Conservation (phyloP, 2,113 vertebrate genomes). For the Progne subis region DNA sequence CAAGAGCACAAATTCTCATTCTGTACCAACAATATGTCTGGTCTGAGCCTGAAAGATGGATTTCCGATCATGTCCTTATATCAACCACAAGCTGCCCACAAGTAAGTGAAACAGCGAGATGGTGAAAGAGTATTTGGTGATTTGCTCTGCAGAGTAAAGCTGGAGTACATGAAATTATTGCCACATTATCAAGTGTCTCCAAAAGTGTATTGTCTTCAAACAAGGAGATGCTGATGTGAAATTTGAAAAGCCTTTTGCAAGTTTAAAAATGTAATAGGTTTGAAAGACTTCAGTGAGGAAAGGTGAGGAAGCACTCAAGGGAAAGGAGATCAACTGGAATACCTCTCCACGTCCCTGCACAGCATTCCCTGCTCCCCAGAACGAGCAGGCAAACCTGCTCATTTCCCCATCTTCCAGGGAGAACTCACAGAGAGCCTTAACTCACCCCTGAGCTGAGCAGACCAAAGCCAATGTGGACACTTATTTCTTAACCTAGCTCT, state of each 20-base stretch:
- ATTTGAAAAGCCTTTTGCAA: background rate
- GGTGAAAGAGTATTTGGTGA: background rate
- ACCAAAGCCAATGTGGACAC: fast-evolving
- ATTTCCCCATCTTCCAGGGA: background rate
- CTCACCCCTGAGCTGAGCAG: background rate
- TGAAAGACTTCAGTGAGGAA: background rate
- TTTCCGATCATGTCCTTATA: background rate
- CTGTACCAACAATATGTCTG: background rate
- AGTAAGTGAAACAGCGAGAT: background rate
- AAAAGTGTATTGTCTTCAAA: background rate
- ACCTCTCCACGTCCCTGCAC: background rate
- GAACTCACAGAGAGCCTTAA: background rate
- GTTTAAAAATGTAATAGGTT: background rate
- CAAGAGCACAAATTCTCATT: background rate
- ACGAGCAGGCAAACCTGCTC: background rate
- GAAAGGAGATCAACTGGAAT: background rate
- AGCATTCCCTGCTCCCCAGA: background rate
- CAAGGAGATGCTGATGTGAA: background rate
- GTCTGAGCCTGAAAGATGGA: background rate
- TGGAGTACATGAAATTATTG: background rate
- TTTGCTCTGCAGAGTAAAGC: background rate
- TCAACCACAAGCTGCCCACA: background rate
- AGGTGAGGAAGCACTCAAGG: background rate
- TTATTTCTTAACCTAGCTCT: background rate
- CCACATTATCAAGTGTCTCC: background rate